Percentiles rank a stretch among this genome's conserved stretches.
phyloP scores from a whole-genome alignment of 2,797 vertebrate species.

The Coregonus suidteri region DNA sequence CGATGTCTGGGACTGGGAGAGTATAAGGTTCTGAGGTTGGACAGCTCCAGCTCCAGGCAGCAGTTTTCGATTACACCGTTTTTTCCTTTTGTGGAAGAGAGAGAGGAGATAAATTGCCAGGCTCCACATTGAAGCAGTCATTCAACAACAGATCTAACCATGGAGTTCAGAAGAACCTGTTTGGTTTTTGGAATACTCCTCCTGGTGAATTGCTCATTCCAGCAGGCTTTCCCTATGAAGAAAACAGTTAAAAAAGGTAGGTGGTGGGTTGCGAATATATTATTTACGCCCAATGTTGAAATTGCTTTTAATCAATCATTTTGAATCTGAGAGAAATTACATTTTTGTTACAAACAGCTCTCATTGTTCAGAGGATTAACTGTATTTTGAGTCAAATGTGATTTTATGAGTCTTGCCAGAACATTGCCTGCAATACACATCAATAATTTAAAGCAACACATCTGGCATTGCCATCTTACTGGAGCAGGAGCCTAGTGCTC shows the following conservation, averaged over 20 bases:
- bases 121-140: conserved; percentile 45
- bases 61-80: conserved; percentile 57
- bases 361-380: neutral
- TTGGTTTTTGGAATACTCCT: conserved; percentile 79
- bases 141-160: conserved; percentile 53
- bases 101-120: conserved; percentile 61
- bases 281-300: neutral
- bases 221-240: conserved; percentile 68
- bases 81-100: conserved; percentile 43
- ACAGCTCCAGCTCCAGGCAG: conserved; percentile 60
- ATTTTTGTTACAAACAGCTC: neutral
- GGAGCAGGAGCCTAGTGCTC: neutral
- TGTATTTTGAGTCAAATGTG: neutral
- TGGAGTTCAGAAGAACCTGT: conserved; percentile 71
- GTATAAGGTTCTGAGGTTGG: conserved; percentile 42
- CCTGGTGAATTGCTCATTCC: conserved; percentile 63
- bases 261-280: neutral
- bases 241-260: conserved; percentile 84
- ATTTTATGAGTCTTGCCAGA: neutral
- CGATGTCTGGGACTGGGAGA: neutral
- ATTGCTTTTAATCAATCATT: neutral
- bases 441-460: neutral
- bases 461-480: neutral
- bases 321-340: neutral
- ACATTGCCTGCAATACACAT: neutral